phyloP scores from a whole-genome alignment of 2,113 vertebrate species.

The Oreochromis aureus region DNA sequence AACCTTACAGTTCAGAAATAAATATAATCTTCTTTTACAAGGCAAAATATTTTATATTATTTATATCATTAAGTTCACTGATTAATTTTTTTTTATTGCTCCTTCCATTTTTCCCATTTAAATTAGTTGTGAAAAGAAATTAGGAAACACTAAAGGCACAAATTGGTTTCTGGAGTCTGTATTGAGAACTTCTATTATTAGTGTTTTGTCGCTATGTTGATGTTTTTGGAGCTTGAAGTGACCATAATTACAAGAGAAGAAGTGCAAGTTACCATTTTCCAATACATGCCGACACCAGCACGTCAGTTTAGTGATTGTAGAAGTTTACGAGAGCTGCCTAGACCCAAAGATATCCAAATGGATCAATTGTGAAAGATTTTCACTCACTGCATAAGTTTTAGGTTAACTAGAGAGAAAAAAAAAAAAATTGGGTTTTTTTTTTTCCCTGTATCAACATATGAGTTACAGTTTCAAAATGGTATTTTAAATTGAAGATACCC shows the following conservation, averaged over 20 bases:
- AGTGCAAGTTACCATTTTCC: not conserved
- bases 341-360: not conserved
- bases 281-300: not conserved
- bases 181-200: not conserved
- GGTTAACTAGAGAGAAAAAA: not conserved
- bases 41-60: not conserved
- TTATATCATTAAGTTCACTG: not conserved
- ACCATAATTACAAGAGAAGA: not conserved
- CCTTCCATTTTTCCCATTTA: not conserved
- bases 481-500: not conserved
- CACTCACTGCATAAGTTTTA: not conserved
- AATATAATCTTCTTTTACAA: not conserved
- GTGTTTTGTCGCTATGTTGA: not conserved
- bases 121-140: not conserved
- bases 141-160: not conserved
- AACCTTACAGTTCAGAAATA: not conserved
- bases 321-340: not conserved
- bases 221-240: not conserved
- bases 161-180: not conserved
- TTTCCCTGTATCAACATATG: not conserved
- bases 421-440: no score
- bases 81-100: not conserved
- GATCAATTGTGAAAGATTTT: not conserved
- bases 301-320: not conserved
- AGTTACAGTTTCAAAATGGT: not conserved